These are phyloP conservation scores for Dasypogon diadema DNA, from an alignment of 2,888 invertebrate genomes.

Conservation along the genomic window DNA sequence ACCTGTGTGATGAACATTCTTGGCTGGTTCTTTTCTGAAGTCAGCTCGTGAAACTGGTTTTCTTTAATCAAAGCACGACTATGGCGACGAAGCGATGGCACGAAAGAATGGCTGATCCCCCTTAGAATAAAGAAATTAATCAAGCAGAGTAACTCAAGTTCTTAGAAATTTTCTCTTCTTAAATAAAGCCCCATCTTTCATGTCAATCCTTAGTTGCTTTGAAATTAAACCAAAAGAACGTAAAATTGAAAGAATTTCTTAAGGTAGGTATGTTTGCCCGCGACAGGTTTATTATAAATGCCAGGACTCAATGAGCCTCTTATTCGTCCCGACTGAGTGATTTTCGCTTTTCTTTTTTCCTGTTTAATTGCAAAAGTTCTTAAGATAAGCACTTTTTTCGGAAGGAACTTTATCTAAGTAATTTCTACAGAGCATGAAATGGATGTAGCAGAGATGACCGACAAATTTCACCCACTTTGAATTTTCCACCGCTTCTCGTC, in stretches of 20 bases:
- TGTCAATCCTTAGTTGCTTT: not conserved
- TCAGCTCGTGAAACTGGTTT: slow-evolving; percentile 19
- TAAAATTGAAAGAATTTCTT: slow-evolving; percentile 4
- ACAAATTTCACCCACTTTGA: slow-evolving; percentile 29
- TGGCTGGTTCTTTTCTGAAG: not conserved
- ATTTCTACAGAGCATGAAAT: not conserved
- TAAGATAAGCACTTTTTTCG: slow-evolving; percentile 1
- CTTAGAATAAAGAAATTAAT: slow-evolving; percentile 31
- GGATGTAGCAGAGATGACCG: not conserved
- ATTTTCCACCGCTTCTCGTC: not conserved
- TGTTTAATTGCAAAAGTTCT: slow-evolving; percentile 36
- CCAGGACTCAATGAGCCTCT: not conserved
- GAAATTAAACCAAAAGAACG: not conserved
- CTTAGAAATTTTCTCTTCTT: not conserved
- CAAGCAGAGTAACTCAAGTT: not conserved
- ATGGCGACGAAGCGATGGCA: slow-evolving; percentile 5
- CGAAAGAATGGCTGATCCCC: slow-evolving; percentile 18
- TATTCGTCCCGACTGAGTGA: not conserved
- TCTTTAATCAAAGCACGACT: slow-evolving; percentile 33
- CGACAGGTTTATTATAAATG: not conserved
- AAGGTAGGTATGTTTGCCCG: slow-evolving; percentile 1
- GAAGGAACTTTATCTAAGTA: not conserved
- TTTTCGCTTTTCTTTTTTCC: not conserved
- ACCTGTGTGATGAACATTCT: not conserved
- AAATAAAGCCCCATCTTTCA: not conserved